A percentile compares a stretch with the other conserved stretches of the same genome.
These are phyloP conservation scores for Gallinago stenura DNA, from an alignment of 2,797 vertebrate species.

Conservation along the genomic window DNA sequence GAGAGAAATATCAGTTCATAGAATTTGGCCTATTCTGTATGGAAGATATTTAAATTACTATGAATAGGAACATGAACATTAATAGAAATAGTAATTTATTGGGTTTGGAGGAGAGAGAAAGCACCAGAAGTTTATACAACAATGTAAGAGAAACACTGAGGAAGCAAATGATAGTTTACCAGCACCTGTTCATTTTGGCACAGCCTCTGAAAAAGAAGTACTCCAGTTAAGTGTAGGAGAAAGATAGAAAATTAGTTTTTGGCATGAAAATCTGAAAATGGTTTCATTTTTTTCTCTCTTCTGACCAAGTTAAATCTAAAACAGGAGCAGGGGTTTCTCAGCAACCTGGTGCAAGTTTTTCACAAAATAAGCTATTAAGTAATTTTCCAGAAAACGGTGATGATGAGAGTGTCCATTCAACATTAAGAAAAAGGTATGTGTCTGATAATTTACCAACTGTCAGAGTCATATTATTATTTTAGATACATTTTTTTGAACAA, in stretches of 20 bases:
- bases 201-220: constrained; percentile 36
- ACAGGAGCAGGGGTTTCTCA: constrained; percentile 4
- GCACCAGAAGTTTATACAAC: constrained; percentile 42
- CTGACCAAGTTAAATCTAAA: constrained; percentile 57
- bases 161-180: constrained; percentile 29
- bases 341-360: constrained; percentile 20
- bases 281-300: constrained; percentile 37
- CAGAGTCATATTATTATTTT: background rate
- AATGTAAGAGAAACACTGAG: constrained; percentile 50
- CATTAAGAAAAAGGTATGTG: constrained; percentile 76
- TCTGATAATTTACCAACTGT: background rate
- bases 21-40: background rate
- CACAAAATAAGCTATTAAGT: constrained; percentile 32
- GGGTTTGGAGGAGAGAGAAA: constrained; percentile 53
- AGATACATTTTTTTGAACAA: background rate
- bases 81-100: constrained; percentile 13
- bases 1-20: background rate
- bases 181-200: constrained; percentile 32
- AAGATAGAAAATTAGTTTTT: constrained; percentile 17
- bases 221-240: constrained; percentile 33
- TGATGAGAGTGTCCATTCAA: constrained; percentile 56
- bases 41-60: background rate
- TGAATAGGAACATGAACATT: background rate
- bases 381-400: constrained; percentile 41
- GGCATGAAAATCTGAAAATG: background rate